Conservation (phyloP, 2,888 invertebrate species). For the Heliconius ethilla region DNA sequence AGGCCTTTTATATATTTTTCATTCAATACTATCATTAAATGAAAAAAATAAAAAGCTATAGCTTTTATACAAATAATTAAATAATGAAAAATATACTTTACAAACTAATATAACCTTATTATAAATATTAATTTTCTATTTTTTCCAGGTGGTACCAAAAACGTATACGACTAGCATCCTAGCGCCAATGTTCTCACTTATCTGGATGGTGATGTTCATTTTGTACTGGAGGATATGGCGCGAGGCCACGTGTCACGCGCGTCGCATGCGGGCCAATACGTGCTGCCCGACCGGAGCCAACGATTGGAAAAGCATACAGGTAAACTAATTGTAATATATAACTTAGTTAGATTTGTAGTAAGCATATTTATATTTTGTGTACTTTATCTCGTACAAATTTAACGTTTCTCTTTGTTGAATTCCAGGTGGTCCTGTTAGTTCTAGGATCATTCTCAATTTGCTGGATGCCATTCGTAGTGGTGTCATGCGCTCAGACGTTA, state of each 20-base stretch:
- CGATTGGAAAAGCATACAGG: conserved; percentile 90
- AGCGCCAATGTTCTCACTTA: conserved; percentile 86
- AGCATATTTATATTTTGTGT: background rate
- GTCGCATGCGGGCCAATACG: conserved; percentile 84
- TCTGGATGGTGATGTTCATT: conserved; percentile 88
- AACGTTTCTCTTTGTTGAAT: background rate
- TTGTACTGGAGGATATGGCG: conserved; percentile 90
- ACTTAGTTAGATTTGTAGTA: background rate
- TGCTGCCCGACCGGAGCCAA: conserved; percentile 81
- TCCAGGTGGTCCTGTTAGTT: conserved; percentile 88
- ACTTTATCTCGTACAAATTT: background rate
- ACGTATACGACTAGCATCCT: conserved; percentile 80
- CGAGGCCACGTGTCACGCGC: conserved; percentile 88
- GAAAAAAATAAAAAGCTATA: too few relatives aligned
- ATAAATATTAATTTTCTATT: conserved; percentile 33
- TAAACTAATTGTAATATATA: conserved; percentile 52
- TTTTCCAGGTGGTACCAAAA: conserved; percentile 75
- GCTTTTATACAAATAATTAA: too few relatives aligned
- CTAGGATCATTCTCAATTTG: conserved; percentile 90
- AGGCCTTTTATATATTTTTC: background rate
- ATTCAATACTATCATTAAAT: background rate
- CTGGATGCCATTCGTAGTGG: conserved; percentile 90
- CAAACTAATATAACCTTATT: background rate
- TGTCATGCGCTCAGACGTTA: conserved; percentile 84
- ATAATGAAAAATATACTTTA: background rate